Percentiles rank a stretch among this genome's conserved stretches.
phyloP scores from a whole-genome alignment of 2,888 invertebrate genomes.

The Leptinotarsa peninsularis region DNA sequence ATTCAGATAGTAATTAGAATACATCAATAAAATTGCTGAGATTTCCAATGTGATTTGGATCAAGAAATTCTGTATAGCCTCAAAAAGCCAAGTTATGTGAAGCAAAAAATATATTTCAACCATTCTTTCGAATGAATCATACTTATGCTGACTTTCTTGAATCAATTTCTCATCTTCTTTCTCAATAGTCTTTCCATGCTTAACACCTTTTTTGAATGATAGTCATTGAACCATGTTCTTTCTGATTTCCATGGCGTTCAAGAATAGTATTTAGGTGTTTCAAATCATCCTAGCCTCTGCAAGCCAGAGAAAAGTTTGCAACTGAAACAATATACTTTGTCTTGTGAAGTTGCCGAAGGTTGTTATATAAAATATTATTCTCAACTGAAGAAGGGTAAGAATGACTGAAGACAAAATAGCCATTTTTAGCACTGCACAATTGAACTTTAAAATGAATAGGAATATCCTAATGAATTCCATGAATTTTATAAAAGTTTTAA shows the following conservation, averaged over 20 bases:
- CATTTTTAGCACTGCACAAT: no score
- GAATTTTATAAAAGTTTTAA: no score
- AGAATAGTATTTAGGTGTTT: not conserved
- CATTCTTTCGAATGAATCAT: constrained; percentile 25
- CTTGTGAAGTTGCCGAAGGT: not conserved
- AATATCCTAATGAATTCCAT: no score
- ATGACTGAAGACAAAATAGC: no score
- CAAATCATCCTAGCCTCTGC: not conserved
- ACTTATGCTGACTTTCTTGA: constrained; percentile 12
- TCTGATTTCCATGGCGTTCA: not conserved
- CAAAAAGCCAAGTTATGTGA: constrained; percentile 39
- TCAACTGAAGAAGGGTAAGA: no score
- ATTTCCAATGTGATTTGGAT: constrained; percentile 25
- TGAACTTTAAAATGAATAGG: no score
- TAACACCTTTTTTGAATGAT: not conserved
- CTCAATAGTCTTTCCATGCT: constrained; percentile 4
- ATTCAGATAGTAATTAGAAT: not conserved
- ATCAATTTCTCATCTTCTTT: constrained; percentile 25
- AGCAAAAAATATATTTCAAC: constrained; percentile 38
- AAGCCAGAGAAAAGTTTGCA: not conserved
- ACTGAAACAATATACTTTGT: constrained; percentile 1
- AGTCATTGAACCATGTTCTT: not conserved
- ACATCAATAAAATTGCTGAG: constrained; percentile 5
- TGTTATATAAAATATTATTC: no score
- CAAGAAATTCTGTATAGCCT: constrained; percentile 32